phyloP scores from a whole-genome alignment of 2,113 vertebrate genomes.

The Hiodon tergisus region DNA sequence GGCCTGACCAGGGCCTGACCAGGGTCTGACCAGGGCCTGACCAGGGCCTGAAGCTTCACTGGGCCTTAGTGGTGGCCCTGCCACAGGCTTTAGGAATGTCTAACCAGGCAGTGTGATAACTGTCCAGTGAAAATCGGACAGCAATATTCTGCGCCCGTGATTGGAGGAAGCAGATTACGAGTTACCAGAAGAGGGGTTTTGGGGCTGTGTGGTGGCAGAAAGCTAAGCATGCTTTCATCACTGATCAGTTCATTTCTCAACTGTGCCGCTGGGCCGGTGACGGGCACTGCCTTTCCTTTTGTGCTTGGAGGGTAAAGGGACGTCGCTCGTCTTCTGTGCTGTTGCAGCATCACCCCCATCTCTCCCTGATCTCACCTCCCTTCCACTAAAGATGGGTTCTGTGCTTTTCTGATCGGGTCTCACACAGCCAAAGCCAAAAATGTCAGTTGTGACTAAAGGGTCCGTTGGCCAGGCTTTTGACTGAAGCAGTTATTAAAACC shows the following conservation, averaged over 20 bases:
- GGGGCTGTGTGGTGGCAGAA: conserved; percentile 2
- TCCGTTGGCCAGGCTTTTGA: not conserved
- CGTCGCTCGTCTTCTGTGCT: not conserved
- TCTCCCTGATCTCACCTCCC: not conserved
- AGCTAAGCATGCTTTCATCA: conserved; percentile 4
- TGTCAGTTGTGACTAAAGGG: not conserved
- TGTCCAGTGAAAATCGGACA: not conserved
- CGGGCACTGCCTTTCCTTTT: not conserved
- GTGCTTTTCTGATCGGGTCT: not conserved
- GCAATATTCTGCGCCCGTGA: not conserved
- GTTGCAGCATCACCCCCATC: not conserved
- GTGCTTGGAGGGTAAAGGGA: not conserved
- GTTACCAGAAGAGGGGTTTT: conserved; percentile 6
- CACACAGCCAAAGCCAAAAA: not conserved
- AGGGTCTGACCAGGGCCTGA: not conserved
- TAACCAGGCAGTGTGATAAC: too few relatives aligned
- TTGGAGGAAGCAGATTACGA: too few relatives aligned
- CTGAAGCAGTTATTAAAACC: too few relatives aligned
- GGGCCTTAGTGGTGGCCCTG: not conserved
- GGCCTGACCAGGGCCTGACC: not conserved
- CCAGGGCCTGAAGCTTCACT: not conserved
- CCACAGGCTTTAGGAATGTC: not conserved
- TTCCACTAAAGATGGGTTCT: not conserved
- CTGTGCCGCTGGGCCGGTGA: not conserved
- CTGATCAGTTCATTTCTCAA: not conserved